phyloP scores from a whole-genome alignment of 2,888 invertebrate species.

The Sympetrum striolatum region DNA sequence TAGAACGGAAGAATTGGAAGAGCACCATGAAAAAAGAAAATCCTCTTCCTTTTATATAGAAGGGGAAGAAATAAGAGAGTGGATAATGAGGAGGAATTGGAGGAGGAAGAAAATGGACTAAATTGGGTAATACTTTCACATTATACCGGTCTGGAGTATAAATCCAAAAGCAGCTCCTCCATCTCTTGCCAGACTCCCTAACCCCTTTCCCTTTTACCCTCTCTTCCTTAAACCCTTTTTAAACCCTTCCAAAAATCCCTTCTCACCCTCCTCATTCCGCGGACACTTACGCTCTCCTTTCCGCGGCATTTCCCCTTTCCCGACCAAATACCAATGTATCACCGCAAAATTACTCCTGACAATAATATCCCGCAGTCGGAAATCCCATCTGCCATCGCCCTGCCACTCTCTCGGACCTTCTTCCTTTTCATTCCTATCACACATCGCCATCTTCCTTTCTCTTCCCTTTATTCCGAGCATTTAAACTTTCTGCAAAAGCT shows the following conservation, averaged over 20 bases:
- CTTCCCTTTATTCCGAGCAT: not conserved
- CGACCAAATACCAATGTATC: conserved; percentile 4
- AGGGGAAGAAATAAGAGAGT: not conserved
- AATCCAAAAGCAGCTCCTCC: not conserved
- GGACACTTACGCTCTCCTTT: not conserved
- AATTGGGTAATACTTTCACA: conserved; percentile 38
- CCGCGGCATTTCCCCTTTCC: not conserved
- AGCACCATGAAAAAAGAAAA: not conserved
- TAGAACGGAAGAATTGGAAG: not conserved
- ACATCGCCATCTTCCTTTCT: not conserved
- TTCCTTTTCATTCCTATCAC: not conserved
- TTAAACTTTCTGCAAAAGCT: not conserved
- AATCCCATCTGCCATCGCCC: not conserved
- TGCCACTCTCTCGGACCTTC: not conserved
- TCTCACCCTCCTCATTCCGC: not conserved
- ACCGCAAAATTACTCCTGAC: conserved; percentile 3
- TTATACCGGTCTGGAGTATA: conserved; percentile 18
- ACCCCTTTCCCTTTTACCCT: not conserved
- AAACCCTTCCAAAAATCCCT: not conserved
- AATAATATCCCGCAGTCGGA: not conserved
- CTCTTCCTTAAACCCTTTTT: not conserved
- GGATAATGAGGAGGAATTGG: not conserved
- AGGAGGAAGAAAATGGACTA: not conserved
- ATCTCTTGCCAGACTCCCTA: not conserved
- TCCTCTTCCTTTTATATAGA: no score